Evolutionary conservation across 2,888 invertebrate species (phyloP).

Genomic region (Clivina fossor): DNA sequence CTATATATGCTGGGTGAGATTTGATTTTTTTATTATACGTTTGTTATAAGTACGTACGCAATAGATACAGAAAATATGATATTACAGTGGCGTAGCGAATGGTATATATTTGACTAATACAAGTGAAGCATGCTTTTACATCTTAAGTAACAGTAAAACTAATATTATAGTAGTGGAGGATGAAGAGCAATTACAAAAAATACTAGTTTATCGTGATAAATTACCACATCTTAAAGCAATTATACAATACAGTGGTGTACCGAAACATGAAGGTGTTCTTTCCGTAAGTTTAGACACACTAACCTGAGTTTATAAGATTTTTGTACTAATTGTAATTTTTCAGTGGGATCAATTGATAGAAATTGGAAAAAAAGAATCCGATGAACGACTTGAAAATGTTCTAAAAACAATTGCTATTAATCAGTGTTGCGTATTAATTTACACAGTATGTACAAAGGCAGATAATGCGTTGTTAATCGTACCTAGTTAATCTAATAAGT

Average conservation of each 20-base stretch:
- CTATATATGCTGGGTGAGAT: slow-evolving; percentile 84
- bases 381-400: slow-evolving; percentile 66
- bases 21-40: slow-evolving; percentile 28
- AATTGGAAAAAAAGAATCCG: slow-evolving; percentile 70
- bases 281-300: slow-evolving; percentile 55
- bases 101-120: slow-evolving; percentile 93
- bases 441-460: slow-evolving; percentile 70
- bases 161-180: slow-evolving; percentile 90
- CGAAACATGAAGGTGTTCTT: slow-evolving; percentile 59
- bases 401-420: slow-evolving; percentile 73
- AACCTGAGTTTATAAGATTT: neutral
- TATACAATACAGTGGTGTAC: slow-evolving; percentile 65
- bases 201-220: slow-evolving; percentile 67
- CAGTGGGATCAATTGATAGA: slow-evolving; percentile 81
- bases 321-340: slow-evolving; percentile 40
- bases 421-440: slow-evolving; percentile 84
- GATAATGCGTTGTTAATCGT: too few species aligned
- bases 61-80: slow-evolving; percentile 23
- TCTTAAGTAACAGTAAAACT: slow-evolving; percentile 72
- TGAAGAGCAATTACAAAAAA: slow-evolving; percentile 82
- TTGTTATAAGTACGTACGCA: too few species aligned
- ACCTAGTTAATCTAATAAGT: too few species aligned
- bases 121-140: slow-evolving; percentile 80
- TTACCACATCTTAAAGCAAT: slow-evolving; percentile 78
- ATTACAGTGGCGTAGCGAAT: slow-evolving; percentile 72